Base-by-base conservation (phyloP, 1,140 invertebrate species). In the Akabosia matsudoensis region DNA sequence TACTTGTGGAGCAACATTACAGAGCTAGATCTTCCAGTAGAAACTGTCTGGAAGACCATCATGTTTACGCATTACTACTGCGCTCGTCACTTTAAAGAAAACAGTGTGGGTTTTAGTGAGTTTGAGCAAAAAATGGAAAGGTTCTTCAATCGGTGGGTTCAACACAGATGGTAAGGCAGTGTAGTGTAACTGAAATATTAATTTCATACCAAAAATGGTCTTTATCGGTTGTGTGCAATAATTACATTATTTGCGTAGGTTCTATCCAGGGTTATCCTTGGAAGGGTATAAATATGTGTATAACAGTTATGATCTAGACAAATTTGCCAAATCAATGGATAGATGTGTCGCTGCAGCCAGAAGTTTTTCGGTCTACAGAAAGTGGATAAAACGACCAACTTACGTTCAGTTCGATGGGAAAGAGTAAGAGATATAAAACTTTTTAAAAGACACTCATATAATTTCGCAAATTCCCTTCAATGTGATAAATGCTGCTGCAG, bases 51-150 rank as follows among this genome's bases (percentile, higher is more conserved):
- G 74, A 79, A 79, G 70, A 74, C 71, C 7, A 14, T 76, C 22
- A 71, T 79, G 61, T 79, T 79, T 54, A 73, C 78, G 18, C 74
- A 79, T 34, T 79, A 79, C 31, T 76, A 73, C 18, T 79, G 78
- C 61, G 51, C 74, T n/a, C 22, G 78, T 2, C 72, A 76, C 34
- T 76, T 79, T 33, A 61, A 31, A 56, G 30, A 56, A 3, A 0
- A 30, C 28, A 33, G 34, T 24, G 16, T 54, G 33, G 74, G 51
- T 1, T 61, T 64, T 28, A 74, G 74, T 18, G 1, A 10, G 0
- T 79, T 70, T 28, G 45, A 79, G n/a, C 51, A 72, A 34, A 74
- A 33, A 28, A 79, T 79, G 74, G 78, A 79, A 70, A 54, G n/a
- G 10, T 74, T 79, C 54, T 79, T 76, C 30, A 79, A 79, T 76